A percentile compares a stretch with the other conserved stretches of the same genome.
Conservation (phyloP, 2,888 invertebrate genomes). For the Drosophila helvetica region DNA sequence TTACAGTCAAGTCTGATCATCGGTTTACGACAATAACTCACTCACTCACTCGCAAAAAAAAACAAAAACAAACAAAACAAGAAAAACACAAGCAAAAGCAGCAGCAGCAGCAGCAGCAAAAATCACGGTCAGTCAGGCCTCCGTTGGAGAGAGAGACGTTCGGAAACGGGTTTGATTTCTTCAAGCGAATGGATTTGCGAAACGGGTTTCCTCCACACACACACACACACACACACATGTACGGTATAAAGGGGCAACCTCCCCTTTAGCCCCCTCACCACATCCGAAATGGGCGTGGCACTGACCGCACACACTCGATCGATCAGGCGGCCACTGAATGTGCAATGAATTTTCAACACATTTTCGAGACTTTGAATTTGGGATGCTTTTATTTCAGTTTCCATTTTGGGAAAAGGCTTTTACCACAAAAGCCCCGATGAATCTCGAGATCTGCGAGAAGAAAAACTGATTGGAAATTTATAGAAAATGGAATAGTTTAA, state of each 20-base stretch:
- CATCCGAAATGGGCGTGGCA: slow-evolving; percentile 61
- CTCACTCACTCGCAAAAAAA: slow-evolving; percentile 43
- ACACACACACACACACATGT: slow-evolving; percentile 3
- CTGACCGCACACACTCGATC: slow-evolving; percentile 59
- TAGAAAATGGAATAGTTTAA: too few relatives aligned
- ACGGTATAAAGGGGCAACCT: slow-evolving; percentile 17
- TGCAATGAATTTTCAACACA: not conserved
- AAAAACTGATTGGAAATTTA: not conserved
- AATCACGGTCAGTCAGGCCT: slow-evolving; percentile 71
- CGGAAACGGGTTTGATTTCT: slow-evolving; percentile 61
- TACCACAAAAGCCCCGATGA: not conserved
- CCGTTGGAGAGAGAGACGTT: slow-evolving; percentile 11
- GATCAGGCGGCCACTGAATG: not conserved
- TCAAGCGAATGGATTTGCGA: slow-evolving; percentile 47
- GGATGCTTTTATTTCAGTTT: too few relatives aligned
- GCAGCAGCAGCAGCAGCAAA: slow-evolving; percentile 43
- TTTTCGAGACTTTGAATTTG: not conserved
- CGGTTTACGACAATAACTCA: slow-evolving; percentile 57
- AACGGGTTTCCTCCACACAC: slow-evolving; percentile 54
- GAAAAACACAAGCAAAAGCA: slow-evolving; percentile 16
- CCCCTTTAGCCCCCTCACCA: slow-evolving; percentile 9
- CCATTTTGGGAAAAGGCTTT: not conserved
- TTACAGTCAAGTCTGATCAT: slow-evolving; percentile 44
- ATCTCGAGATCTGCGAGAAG: too few relatives aligned
- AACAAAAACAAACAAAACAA: slow-evolving; percentile 11